Percentiles rank a stretch among this genome's conserved stretches.
phyloP scores from a whole-genome alignment of 2,797 vertebrate genomes.

The Yasuhikotakia modesta region DNA sequence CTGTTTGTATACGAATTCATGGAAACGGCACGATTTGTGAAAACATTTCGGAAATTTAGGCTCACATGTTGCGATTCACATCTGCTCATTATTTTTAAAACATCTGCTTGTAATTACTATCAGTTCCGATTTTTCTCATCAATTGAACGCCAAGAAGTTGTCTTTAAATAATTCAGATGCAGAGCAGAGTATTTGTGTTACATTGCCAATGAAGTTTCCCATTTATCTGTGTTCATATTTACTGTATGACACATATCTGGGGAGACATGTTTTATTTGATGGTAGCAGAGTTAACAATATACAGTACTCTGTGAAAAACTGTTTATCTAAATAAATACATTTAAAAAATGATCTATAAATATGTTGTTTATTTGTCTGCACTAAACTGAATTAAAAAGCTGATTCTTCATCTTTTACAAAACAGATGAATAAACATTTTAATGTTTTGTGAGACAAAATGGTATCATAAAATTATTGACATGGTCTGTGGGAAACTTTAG shows the following conservation, averaged over 20 bases:
- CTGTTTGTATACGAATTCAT: constrained; percentile 16
- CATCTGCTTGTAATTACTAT: constrained; percentile 54
- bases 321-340: too few relatives aligned
- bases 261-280: neutral
- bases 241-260: neutral
- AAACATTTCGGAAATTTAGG: constrained; percentile 18
- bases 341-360: too few relatives aligned
- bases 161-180: neutral
- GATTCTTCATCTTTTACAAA: neutral
- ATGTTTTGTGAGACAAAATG: too few relatives aligned
- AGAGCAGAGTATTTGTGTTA: neutral
- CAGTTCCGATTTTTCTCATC: constrained; percentile 18
- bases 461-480: neutral
- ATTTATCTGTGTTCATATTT: neutral
- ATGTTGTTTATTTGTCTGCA: too few relatives aligned
- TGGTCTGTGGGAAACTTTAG: neutral
- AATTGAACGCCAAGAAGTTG: neutral
- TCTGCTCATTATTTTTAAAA: constrained; percentile 45
- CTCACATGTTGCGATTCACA: constrained; percentile 53
- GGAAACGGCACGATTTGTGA: constrained; percentile 23
- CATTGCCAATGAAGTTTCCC: neutral
- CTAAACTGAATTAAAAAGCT: neutral
- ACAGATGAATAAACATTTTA: too few relatives aligned
- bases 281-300: neutral
- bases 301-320: neutral